Conservation (phyloP, 2,888 invertebrate species). For the Drosophila aldrichi region DNA sequence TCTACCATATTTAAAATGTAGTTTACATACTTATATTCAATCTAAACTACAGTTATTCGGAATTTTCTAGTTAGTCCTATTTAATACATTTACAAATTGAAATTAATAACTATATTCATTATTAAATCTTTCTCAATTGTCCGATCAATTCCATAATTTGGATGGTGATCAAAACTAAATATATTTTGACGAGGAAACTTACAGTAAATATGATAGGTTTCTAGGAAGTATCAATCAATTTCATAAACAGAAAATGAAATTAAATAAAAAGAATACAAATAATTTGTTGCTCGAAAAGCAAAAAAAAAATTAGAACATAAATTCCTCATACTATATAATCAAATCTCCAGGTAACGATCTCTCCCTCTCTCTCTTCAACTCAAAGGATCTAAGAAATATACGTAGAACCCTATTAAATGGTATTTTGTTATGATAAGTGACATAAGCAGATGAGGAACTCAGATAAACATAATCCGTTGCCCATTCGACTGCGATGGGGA, state of each 20-base stretch:
- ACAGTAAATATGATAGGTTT: background rate
- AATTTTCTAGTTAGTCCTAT: background rate
- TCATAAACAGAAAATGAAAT: background rate
- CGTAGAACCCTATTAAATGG: background rate
- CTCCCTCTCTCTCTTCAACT: background rate
- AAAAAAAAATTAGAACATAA: background rate
- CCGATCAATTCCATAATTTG: no score
- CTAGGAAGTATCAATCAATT: background rate
- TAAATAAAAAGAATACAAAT: background rate
- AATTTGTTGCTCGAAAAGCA: no score
- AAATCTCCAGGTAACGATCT: background rate
- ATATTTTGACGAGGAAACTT: background rate
- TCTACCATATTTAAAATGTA: background rate
- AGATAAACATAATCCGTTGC: conserved; percentile 10
- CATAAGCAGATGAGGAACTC: conserved; percentile 19
- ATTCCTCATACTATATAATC: background rate
- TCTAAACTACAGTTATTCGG: no score
- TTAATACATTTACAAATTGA: no score
- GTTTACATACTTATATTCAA: no score
- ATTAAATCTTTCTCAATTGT: background rate
- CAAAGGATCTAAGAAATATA: background rate
- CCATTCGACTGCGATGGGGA: background rate
- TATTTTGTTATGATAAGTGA: conserved; percentile 22
- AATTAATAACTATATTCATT: no score
- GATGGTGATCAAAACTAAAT: background rate